A percentile compares a stretch with the other conserved stretches of the same genome.
Conservation (phyloP, 2,113 vertebrate genomes). For the Oxyruncus cristatus region DNA sequence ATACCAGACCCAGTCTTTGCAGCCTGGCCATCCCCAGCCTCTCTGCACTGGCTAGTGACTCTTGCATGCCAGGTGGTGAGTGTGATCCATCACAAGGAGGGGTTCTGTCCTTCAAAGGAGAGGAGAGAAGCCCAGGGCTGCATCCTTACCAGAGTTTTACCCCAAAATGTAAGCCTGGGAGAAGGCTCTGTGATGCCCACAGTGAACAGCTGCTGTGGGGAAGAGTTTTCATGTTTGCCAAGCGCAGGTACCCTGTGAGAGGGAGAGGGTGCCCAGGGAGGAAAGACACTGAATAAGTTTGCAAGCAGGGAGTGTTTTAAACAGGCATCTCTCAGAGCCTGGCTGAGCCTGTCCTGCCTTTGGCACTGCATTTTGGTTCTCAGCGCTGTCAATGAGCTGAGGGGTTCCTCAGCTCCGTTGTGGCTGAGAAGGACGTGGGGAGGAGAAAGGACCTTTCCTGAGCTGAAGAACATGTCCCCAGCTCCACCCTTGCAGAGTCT, state of each 20-base stretch:
- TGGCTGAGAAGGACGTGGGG: background rate
- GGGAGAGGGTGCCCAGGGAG: background rate
- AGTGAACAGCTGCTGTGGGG: background rate
- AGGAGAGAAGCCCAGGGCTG: background rate
- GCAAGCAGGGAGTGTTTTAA: background rate
- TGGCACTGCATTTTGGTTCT: background rate
- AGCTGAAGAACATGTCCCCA: background rate
- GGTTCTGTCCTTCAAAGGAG: background rate
- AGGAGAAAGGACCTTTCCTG: background rate
- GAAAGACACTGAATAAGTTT: background rate
- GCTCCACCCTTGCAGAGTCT: background rate
- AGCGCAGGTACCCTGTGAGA: background rate
- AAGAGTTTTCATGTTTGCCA: background rate
- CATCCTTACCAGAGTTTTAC: background rate
- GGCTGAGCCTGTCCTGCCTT: background rate
- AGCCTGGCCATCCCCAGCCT: background rate
- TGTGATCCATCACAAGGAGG: background rate
- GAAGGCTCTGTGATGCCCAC: background rate
- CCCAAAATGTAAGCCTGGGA: background rate
- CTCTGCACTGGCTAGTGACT: background rate
- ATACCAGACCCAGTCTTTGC: background rate
- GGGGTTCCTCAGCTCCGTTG: background rate
- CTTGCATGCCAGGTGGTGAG: background rate
- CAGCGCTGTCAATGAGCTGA: background rate
- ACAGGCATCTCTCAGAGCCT: background rate